phyloP scores from a whole-genome alignment of 2,113 vertebrate genomes.

The crab-eating macaque (Macaca fascicularis) region DNA sequence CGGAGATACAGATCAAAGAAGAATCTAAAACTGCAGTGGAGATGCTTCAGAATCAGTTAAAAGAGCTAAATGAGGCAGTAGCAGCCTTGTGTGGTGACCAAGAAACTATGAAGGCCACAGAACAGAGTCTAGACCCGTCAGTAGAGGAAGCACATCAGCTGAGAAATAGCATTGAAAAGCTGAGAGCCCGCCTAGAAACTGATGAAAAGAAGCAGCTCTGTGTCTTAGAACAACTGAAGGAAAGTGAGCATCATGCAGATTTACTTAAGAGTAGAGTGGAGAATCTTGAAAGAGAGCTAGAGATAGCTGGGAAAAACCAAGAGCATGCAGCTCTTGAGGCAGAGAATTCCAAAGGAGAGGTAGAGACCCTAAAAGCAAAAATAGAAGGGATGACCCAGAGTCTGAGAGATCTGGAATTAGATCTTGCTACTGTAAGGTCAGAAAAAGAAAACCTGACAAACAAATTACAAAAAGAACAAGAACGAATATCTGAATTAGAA shows the following conservation, averaged over 20 bases:
- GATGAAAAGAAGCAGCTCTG: conserved; percentile 88
- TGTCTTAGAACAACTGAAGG: conserved; percentile 87
- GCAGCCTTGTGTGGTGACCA: conserved; percentile 74
- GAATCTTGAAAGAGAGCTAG: conserved; percentile 84
- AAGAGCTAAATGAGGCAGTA: conserved; percentile 74
- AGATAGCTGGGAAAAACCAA: conserved; percentile 56
- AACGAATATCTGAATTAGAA: conserved; percentile 47
- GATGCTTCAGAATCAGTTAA: conserved; percentile 83
- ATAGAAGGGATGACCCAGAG: conserved; percentile 37
- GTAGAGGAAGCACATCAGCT: conserved; percentile 86
- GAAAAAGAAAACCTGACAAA: conserved; percentile 86
- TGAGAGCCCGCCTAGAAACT: conserved; percentile 88
- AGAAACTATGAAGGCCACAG: conserved; percentile 47
- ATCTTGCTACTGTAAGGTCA: conserved; percentile 80
- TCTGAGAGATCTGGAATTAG: conserved; percentile 55
- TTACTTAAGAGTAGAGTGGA: conserved; percentile 84
- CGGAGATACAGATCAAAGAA: conserved; percentile 62
- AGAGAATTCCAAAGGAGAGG: conserved; percentile 32
- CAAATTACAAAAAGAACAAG: conserved; percentile 70
- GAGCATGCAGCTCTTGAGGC: conserved; percentile 3
- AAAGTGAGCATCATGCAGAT: conserved; percentile 83
- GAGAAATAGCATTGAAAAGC: conserved; percentile 87
- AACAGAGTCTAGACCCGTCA: conserved; percentile 82
- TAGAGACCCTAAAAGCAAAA: neutral
- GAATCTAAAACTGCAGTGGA: conserved; percentile 70